A percentile compares a stretch with the other conserved stretches of the same genome.
phyloP scores from a whole-genome alignment of 2,797 vertebrate genomes.

The Ctenopoma kingsleyae region DNA sequence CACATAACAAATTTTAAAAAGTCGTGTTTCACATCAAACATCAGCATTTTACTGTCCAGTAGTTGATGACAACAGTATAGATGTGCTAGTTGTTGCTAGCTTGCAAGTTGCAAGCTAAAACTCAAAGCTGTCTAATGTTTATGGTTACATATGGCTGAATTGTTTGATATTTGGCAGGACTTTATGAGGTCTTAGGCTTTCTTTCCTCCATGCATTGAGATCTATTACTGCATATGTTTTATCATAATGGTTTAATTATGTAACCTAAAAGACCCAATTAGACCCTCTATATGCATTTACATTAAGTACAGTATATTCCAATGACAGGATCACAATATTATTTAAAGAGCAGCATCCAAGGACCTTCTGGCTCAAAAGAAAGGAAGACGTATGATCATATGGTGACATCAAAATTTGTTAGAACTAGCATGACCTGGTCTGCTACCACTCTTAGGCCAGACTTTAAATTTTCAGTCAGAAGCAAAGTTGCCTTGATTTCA shows the following conservation, averaged over 20 bases:
- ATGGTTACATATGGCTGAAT: too few relatives aligned
- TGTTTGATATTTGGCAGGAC: neutral
- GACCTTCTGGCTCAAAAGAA: neutral
- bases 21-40: neutral
- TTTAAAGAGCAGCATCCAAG: neutral
- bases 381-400: neutral
- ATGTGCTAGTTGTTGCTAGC: neutral
- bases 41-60: too few relatives aligned
- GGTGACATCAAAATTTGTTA: neutral
- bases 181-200: neutral
- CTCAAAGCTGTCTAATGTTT: neutral
- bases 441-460: neutral
- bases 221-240: neutral
- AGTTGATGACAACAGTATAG: neutral
- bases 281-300: too few relatives aligned
- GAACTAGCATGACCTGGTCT: neutral
- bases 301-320: too few relatives aligned
- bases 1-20: neutral
- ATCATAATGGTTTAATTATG: neutral
- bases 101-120: too few relatives aligned
- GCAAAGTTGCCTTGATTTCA: neutral
- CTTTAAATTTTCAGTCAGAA: neutral
- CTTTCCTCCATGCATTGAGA: neutral
- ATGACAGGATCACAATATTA: neutral
- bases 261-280: neutral